These are phyloP conservation scores for Pseudorhombus dupliciocellatus DNA, from an alignment of 2,113 vertebrate species.

Conservation along the genomic window DNA sequence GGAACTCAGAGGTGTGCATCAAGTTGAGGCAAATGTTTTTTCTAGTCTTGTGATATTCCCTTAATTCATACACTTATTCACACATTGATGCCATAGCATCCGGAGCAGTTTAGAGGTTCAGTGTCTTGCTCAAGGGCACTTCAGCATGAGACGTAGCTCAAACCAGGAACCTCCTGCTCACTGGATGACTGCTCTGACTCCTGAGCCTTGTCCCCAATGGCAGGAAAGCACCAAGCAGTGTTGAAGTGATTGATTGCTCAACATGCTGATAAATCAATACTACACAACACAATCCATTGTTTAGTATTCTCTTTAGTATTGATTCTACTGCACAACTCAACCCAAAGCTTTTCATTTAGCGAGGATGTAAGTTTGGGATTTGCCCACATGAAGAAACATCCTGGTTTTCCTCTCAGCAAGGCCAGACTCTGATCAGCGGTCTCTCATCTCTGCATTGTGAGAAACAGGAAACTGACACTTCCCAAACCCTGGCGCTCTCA, in stretches of 20 bases:
- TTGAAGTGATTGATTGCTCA: constrained; percentile 22
- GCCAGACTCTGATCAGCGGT: constrained; percentile 27
- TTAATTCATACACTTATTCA: background rate
- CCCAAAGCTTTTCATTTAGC: background rate
- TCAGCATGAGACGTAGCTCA: no score
- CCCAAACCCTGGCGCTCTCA: constrained; percentile 27
- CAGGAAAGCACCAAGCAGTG: background rate
- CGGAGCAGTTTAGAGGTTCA: background rate
- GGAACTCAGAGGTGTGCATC: background rate
- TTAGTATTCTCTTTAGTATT: constrained; percentile 6
- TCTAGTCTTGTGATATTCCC: background rate
- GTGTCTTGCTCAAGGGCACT: background rate
- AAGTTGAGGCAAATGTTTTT: background rate
- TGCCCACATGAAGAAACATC: background rate
- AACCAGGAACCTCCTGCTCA: background rate
- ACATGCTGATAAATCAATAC: constrained; percentile 19
- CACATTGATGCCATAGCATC: background rate
- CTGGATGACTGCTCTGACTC: background rate
- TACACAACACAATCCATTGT: constrained; percentile 2
- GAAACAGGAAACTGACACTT: constrained; percentile 36
- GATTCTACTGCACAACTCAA: background rate
- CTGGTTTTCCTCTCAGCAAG: constrained; percentile 13
- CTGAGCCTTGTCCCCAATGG: background rate
- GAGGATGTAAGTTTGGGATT: background rate
- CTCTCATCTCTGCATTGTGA: constrained; percentile 38